Evolutionary conservation across 1,140 invertebrate genomes (phyloP), one percentile per base, ranked within the genome.

Genomic region (Meloidogyne hapla): DNA sequence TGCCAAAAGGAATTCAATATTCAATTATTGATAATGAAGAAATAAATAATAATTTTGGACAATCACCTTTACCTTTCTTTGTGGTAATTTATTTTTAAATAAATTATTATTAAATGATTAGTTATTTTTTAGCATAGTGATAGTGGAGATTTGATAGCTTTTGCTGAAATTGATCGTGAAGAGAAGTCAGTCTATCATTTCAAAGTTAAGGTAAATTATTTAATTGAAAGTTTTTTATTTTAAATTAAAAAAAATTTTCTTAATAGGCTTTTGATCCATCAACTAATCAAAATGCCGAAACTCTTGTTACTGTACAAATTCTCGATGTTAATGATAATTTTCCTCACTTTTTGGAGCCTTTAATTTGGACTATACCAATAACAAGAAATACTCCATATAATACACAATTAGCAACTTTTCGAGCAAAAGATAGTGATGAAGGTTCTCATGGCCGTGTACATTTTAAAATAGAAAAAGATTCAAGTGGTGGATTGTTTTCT

Each of bases 271-370:
- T 76, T 18, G 69, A 66, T 8, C 26, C 69, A 2, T 45, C 25
- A 10, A 21, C 12, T 18, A 25, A 33, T 61, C 61, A 40, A 26
- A 73, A 63, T 12, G 65, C 77, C 45, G 65, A 69, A 38, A 79
- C 78, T 8, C 40, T 56, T 1, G 69, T 85, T 15, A 80, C 80
- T 8, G 79, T 85, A 0, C 80, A 75, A 28, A 84, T 85, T 76
- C 67, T 87, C 0, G 84, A 85, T 61, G 85, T 85, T 10, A 85
- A 85, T 75, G 84, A 85, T 83, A 85, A 85, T 63, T 83, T 79
- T 68, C 84, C 84, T 8, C 21, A 56, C 8, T 87, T 85, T 66
- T 18, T 79, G 63, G 38, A 78, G 15, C 69, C 77, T 25, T 62
- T 75, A 23, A 25, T 75, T 18, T 68, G 77, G 28, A 68, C 80